Conservation (phyloP, 2,113 vertebrate species). For the Hippopotamus amphibius region DNA sequence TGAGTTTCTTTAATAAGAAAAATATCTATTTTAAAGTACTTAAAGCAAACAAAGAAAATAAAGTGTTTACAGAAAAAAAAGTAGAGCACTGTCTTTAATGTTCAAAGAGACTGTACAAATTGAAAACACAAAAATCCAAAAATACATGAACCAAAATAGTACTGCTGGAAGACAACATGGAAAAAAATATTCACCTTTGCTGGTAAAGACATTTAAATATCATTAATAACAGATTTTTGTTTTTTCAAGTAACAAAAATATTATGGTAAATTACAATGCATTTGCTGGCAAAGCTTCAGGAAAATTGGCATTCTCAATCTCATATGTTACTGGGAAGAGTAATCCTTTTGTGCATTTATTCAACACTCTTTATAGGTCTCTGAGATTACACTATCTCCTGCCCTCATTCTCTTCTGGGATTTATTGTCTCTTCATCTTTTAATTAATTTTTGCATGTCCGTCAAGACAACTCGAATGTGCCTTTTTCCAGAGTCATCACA, state of each 20-base stretch:
- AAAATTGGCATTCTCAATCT: neutral
- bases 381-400: neutral
- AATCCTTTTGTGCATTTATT: neutral
- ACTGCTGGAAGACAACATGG: neutral
- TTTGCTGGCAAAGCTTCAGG: neutral
- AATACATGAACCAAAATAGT: neutral
- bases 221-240: neutral
- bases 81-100: neutral
- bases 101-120: neutral
- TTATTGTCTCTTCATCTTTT: neutral
- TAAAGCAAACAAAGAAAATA: neutral
- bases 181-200: neutral
- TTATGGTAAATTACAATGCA: neutral
- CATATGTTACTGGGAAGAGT: neutral
- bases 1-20: neutral
- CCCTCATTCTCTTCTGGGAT: neutral
- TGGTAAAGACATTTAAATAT: neutral
- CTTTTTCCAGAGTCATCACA: neutral
- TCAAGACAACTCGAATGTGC: neutral
- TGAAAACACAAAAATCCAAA: conserved; percentile 7
- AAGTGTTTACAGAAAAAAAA: neutral
- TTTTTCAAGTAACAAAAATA: neutral
- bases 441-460: neutral
- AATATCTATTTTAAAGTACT: neutral
- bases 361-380: neutral